Base-by-base conservation (phyloP, 2,797 vertebrate species). In the Sarcoramphus papa region DNA sequence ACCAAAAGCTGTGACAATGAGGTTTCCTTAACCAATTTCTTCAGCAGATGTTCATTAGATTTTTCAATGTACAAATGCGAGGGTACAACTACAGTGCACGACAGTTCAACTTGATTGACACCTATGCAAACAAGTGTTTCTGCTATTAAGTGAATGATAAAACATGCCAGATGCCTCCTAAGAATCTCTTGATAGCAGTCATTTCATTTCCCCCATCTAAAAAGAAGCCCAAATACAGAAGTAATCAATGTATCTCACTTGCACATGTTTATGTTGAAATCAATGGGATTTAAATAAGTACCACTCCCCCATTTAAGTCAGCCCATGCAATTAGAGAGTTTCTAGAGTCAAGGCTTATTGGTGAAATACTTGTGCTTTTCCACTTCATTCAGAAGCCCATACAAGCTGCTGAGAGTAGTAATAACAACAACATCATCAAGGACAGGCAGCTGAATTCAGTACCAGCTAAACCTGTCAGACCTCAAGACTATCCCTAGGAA, bases 381-480 rank as follows among this genome's bases (percentile, higher is more conserved):
- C 48, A 81, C 64, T 77, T 74, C 11, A 64, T 78, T 88, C 77
- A 86, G 54, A 92, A 86, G 48, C 23, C 57, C 25, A 28, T 24
- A 27, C 45, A 84, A 78, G 33, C 85, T 83, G 56, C 84, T 85
- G 37, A 88, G 78, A 68, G 50, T 10, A 70, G 41, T 63, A 81
- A 68, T n/a, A 88, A 76, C 18, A 69, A 9, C 56, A 88, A 76
- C 22, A 69, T 8, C 56, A 75, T 50, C 30, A 90, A 74, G 82
- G 35, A 54, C 47, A 78, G 54, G 35, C 59, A 73, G 45, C 53
- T 59, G 56, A 88, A 90, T 78, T 85, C 57, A 63, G 65, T 50
- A 93, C 75, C 65, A 94, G 85, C 65, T 85, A 85, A 94, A 87
- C 88, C 83, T 82, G 85, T 72, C 67, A 78, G 57, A 84, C 76